phyloP scores from a whole-genome alignment of 2,797 vertebrate genomes.

The Hemibagrus guttatus region DNA sequence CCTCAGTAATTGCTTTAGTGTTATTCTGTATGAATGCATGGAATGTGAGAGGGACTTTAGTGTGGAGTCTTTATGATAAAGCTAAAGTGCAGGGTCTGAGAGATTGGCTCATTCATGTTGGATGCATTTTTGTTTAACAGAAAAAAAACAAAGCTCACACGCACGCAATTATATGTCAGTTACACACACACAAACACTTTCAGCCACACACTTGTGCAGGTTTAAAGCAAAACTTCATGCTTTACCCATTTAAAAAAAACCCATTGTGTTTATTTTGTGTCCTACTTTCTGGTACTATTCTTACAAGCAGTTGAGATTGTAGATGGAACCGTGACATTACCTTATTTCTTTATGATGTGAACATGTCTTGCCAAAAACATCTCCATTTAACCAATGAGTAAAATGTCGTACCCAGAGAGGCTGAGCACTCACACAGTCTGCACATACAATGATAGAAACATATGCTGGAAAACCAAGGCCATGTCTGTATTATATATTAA shows the following conservation, averaged over 20 bases:
- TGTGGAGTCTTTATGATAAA: constrained; percentile 12
- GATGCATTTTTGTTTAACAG: not conserved
- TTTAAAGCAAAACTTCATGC: constrained; percentile 21
- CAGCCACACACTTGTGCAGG: not conserved
- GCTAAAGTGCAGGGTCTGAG: constrained; percentile 2
- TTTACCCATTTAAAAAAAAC: constrained; percentile 11
- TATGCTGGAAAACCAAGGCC: constrained; percentile 14
- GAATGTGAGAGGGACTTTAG: not conserved
- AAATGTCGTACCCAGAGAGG: constrained; percentile 12
- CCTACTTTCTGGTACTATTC: constrained; percentile 4
- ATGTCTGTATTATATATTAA: constrained; percentile 50
- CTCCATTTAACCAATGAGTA: not conserved
- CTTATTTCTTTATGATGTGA: not conserved
- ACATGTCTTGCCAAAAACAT: not conserved
- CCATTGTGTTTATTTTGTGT: not conserved
- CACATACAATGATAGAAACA: constrained; percentile 25
- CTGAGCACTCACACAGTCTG: constrained; percentile 16
- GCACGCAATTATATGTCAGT: not conserved
- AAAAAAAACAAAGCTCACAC: constrained; percentile 19
- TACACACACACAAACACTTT: too few species aligned
- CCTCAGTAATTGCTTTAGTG: constrained; percentile 5
- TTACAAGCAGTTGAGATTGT: not conserved
- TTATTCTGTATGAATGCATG: constrained; percentile 26
- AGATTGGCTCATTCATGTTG: not conserved
- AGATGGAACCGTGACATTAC: not conserved